Conservation (phyloP, 1,140 invertebrate genomes). For the Calephelis nemesis region DNA sequence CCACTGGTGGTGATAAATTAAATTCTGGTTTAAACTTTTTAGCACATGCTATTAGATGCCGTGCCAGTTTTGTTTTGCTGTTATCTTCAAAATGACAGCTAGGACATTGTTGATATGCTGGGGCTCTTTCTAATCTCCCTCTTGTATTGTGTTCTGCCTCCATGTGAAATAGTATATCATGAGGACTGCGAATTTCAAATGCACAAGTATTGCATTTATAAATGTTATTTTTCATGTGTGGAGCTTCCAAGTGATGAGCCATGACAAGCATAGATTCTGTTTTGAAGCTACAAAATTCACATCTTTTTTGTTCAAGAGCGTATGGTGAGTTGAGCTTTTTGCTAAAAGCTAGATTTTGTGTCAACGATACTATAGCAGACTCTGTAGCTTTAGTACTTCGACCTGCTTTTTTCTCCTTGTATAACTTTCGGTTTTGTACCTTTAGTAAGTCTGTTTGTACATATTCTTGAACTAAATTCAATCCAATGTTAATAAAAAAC, state of each 20-base stretch:
- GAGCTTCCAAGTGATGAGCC: slow-evolving; percentile 94
- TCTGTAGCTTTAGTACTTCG: slow-evolving; percentile 86
- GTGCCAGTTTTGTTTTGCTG: slow-evolving; percentile 93
- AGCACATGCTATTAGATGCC: slow-evolving; percentile 92
- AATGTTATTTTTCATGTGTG: slow-evolving; percentile 93
- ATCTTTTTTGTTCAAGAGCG: slow-evolving; percentile 89
- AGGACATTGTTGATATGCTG: slow-evolving; percentile 94
- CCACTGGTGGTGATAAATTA: slow-evolving; percentile 90
- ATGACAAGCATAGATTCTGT: slow-evolving; percentile 94
- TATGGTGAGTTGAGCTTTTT: slow-evolving; percentile 94
- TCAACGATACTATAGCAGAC: slow-evolving; percentile 88
- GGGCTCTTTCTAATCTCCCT: slow-evolving; percentile 90
- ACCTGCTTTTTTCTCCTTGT: slow-evolving; percentile 80
- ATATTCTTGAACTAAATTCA: slow-evolving; percentile 94
- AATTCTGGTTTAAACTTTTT: slow-evolving; percentile 94
- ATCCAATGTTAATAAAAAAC: slow-evolving; percentile 95
- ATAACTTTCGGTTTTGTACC: slow-evolving; percentile 91
- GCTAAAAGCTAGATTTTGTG: slow-evolving; percentile 91
- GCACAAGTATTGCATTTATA: slow-evolving; percentile 94
- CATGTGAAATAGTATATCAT: slow-evolving; percentile 95
- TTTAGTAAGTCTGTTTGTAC: slow-evolving; percentile 94
- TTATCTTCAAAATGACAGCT: slow-evolving; percentile 97
- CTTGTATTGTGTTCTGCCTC: slow-evolving; percentile 92
- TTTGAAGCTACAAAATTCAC: slow-evolving; percentile 95
- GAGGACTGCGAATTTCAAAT: slow-evolving; percentile 90